Evolutionary conservation across 2,888 invertebrate genomes (phyloP), one percentile per base, ranked within the genome.

Genomic region (Drymonia ruficornis): DNA sequence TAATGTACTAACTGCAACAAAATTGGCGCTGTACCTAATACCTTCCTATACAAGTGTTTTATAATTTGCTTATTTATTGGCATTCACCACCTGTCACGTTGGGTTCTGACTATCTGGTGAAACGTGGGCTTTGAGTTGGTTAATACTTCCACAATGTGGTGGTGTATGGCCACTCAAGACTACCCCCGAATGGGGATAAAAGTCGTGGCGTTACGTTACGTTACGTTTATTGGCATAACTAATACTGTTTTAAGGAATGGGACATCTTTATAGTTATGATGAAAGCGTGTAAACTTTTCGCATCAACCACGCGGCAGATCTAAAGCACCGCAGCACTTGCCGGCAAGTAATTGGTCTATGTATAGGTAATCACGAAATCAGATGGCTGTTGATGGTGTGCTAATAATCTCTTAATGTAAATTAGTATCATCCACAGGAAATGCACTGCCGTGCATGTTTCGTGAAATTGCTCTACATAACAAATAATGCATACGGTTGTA

Each of bases 241-340:
- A 52, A 53, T 55, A 31, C 9, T 36, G n/a, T 49, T 51, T 52
- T 53, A 59, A 58, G 60, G 54, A 48, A 62, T 56, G 54, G 53
- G 53, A 59, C 67, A 65, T 63, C 63, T 61, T 67, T 70, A 67
- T 63, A 67, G 59, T 59, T 80, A 76, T 74, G 70, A 67, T 67
- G 72, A 70, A 55, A 52, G 70, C 76, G 70, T 15, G n/a, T 83
- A 84, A 83, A 84, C 86, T 78, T 73, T 79, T 80, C 75, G 81
- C 81, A 76, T 80, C 89, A 82, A 89, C 89, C 83, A 89, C 89
- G 83, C 83, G 72, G 65, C 87, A 87, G 88, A 89, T 88, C 84
- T 80, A 67, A 84, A 90, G 87, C 88, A 89, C 89, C 88, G 72
- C 74, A 78, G 75, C 75, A 78, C 75, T 56, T 70, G 60, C 67